phyloP scores from a whole-genome alignment of 2,113 vertebrate genomes.

The Cephalopterus ornatus region DNA sequence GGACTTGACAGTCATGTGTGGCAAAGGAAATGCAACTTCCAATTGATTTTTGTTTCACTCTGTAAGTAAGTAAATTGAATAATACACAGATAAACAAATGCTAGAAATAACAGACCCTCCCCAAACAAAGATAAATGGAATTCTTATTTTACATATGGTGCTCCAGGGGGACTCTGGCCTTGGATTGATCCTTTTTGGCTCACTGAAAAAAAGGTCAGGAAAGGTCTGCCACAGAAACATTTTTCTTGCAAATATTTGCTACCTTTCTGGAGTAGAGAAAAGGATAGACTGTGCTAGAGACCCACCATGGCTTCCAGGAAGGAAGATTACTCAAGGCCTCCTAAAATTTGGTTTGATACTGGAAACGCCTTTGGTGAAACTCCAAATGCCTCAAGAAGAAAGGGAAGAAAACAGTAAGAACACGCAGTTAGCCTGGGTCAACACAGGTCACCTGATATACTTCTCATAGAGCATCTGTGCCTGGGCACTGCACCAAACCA shows the following conservation, averaged over 20 bases:
- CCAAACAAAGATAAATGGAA: background rate
- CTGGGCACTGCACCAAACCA: background rate
- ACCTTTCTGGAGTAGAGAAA: background rate
- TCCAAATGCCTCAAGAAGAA: background rate
- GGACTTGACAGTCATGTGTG: background rate
- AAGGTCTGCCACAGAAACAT: background rate
- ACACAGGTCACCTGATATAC: too few species aligned
- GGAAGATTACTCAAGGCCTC: background rate
- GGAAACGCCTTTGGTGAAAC: background rate
- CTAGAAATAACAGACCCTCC: background rate
- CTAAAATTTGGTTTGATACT: background rate
- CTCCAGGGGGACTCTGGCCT: background rate
- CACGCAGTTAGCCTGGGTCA: background rate
- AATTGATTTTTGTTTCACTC: conserved; percentile 58
- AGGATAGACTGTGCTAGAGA: background rate
- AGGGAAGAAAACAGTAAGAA: background rate
- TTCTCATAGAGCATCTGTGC: background rate
- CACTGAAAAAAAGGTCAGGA: background rate
- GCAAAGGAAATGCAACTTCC: background rate
- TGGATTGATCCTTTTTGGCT: background rate
- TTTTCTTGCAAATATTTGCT: background rate
- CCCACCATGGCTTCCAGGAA: background rate
- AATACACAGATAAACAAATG: conserved; percentile 34
- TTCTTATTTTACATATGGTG: background rate
- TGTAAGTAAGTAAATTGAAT: conserved; percentile 54